phyloP scores from a whole-genome alignment of 1,140 invertebrate genomes.

The Oryzaephilus surinamensis region DNA sequence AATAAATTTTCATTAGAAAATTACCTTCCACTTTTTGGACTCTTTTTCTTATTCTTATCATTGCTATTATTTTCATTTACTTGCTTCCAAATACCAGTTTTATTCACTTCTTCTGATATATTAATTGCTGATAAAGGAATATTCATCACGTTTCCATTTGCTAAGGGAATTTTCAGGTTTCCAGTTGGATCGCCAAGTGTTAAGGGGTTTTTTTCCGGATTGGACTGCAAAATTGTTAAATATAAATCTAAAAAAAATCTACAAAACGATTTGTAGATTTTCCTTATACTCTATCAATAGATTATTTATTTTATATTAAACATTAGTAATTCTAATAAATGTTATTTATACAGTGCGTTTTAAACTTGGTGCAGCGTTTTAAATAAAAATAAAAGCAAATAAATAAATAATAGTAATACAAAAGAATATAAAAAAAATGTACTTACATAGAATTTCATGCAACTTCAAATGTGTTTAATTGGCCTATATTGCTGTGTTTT shows the following conservation, averaged over 20 bases:
- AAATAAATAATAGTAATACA: no score
- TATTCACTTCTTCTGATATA: conserved; percentile 88
- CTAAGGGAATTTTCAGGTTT: conserved; percentile 76
- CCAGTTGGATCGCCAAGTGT: conserved; percentile 32
- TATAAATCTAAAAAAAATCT: not conserved
- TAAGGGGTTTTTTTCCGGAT: conserved; percentile 12
- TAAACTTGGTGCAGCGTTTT: no score
- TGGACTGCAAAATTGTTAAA: conserved; percentile 12
- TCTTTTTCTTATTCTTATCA: conserved; percentile 37
- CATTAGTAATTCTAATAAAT: not conserved
- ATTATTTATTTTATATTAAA: not conserved
- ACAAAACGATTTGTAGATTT: not conserved
- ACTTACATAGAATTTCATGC: no score
- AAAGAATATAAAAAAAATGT: no score
- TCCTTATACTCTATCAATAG: no score
- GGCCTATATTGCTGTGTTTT: no score
- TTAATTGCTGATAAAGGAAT: conserved; percentile 81
- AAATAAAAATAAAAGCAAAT: no score
- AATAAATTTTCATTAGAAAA: conserved; percentile 4
- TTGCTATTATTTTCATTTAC: conserved; percentile 56
- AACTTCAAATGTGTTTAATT: no score
- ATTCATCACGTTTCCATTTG: conserved; percentile 87
- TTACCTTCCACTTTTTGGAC: conserved; percentile 34
- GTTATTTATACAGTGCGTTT: not conserved
- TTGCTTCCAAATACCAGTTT: conserved; percentile 89